Evolutionary conservation across 2,888 invertebrate species (phyloP).

Genomic region (Gari tellinella): DNA sequence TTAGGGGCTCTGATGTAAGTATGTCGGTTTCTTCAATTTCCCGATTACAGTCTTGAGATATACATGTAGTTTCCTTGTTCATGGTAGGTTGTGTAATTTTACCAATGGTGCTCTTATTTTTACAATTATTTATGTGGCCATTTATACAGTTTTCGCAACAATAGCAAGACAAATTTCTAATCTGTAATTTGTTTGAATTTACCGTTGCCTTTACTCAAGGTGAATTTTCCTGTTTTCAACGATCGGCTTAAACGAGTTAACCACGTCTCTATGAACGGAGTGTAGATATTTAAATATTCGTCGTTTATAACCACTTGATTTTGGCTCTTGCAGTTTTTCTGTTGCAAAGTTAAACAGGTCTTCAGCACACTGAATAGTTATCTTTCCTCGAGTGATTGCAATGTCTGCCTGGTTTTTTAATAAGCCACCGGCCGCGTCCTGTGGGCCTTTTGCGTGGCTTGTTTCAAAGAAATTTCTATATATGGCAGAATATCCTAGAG

Average conservation of each 20-base stretch:
- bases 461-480: no score
- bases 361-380: conserved; percentile 33
- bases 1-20: no score
- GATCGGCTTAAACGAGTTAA: background rate
- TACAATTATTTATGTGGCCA: no score
- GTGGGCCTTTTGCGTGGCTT: no score
- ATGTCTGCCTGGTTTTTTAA: conserved; percentile 42
- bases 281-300: conserved; percentile 35
- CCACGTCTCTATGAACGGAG: background rate
- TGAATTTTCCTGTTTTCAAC: background rate
- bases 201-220: background rate
- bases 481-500: no score
- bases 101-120: no score
- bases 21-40: no score
- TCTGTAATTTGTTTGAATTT: background rate
- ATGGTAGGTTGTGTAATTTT: no score
- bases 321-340: conserved; percentile 14
- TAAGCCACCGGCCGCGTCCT: background rate
- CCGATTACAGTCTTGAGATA: no score
- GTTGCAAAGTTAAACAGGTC: conserved; percentile 31
- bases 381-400: conserved; percentile 26
- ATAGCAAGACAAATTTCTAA: background rate
- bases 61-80: no score
- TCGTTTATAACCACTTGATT: conserved; percentile 19
- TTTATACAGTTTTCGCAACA: no score